A percentile compares a stretch with the other conserved stretches of the same genome.
These are phyloP conservation scores for Triplophysa dalaica DNA, from an alignment of 2,113 vertebrate species.

Conservation along the genomic window DNA sequence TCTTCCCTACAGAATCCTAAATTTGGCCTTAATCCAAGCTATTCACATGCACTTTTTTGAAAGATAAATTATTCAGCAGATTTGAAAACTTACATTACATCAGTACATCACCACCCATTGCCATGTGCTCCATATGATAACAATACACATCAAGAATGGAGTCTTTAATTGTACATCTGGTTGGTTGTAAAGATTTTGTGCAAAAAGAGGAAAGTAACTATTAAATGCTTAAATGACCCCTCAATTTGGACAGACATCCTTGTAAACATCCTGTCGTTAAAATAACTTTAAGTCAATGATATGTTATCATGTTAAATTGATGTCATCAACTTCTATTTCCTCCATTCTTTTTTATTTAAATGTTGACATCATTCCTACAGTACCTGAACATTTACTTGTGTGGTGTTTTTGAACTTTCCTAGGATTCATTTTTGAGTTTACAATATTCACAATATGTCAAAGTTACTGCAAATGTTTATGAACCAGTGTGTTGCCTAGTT, in stretches of 20 bases:
- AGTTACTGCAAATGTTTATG: slow-evolving; percentile 5
- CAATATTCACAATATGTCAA: background rate
- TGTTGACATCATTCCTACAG: background rate
- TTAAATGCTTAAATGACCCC: slow-evolving; percentile 32
- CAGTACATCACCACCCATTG: slow-evolving; percentile 4
- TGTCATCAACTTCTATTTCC: slow-evolving; percentile 19
- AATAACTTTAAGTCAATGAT: background rate
- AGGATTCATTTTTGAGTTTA: background rate
- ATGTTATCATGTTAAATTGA: slow-evolving; percentile 18
- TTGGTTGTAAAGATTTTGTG: slow-evolving; percentile 33
- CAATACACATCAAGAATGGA: slow-evolving; percentile 3
- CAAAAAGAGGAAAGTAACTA: slow-evolving; percentile 28
- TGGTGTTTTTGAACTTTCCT: background rate
- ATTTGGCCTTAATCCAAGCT: too few species aligned
- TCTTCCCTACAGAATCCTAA: too few species aligned
- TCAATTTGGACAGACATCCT: background rate
- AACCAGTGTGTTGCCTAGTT: slow-evolving; percentile 10
- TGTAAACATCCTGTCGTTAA: slow-evolving; percentile 26
- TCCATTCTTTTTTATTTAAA: slow-evolving; percentile 8
- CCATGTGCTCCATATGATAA: slow-evolving; percentile 16
- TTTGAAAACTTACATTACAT: slow-evolving; percentile 1
- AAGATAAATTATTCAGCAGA: slow-evolving; percentile 5
- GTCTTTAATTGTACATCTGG: slow-evolving; percentile 42
- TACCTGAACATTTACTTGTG: background rate
- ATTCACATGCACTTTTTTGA: too few species aligned